phyloP scores from a whole-genome alignment of 2,797 vertebrate genomes.

The Ispidina lecontei region DNA sequence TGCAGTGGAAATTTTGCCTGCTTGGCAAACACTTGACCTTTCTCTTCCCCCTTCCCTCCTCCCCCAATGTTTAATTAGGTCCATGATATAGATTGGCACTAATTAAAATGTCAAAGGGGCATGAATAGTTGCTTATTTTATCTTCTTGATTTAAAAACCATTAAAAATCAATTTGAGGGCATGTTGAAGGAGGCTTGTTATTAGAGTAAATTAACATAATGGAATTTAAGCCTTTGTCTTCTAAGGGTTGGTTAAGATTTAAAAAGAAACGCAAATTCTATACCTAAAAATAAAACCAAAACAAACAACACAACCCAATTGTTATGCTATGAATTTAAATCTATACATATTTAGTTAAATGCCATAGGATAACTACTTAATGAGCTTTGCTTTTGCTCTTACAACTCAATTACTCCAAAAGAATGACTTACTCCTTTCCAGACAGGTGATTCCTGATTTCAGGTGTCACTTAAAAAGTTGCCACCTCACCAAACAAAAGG shows the following conservation, averaged over 20 bases:
- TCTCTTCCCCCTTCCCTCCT: background rate
- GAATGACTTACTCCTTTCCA: background rate
- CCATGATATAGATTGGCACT: background rate
- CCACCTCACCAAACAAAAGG: background rate
- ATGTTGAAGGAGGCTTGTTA: slow-evolving; percentile 48
- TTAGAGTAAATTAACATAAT: slow-evolving; percentile 60
- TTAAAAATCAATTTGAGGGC: slow-evolving; percentile 69
- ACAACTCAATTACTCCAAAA: background rate
- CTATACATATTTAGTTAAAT: background rate
- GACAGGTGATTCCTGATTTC: background rate
- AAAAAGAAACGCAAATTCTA: background rate
- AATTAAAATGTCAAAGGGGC: slow-evolving; percentile 60
- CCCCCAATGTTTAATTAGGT: slow-evolving; percentile 41
- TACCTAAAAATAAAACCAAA: background rate
- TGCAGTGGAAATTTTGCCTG: background rate
- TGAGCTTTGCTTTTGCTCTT: background rate
- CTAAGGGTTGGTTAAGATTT: background rate
- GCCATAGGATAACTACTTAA: background rate
- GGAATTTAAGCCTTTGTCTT: slow-evolving; percentile 29
- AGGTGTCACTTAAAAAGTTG: background rate
- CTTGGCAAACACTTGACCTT: slow-evolving; percentile 9
- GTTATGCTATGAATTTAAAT: background rate
- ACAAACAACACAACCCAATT: background rate
- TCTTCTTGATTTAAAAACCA: slow-evolving; percentile 58
- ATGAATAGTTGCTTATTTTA: slow-evolving; percentile 56